Evolutionary conservation across 2,888 invertebrate genomes (phyloP).

Genomic region (Volucella inflata): DNA sequence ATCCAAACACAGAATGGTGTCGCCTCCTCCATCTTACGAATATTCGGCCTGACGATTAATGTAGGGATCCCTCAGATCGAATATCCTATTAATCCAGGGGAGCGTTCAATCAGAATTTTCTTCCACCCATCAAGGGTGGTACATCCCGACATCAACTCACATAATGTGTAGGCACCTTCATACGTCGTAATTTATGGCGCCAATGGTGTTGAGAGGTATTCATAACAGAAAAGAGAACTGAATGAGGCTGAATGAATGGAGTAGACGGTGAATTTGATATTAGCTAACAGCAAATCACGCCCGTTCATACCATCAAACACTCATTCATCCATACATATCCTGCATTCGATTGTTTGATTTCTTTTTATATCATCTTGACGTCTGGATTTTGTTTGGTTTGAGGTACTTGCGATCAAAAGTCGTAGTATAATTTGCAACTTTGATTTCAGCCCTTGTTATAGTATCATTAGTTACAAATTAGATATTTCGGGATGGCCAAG

Average conservation of each 20-base stretch:
- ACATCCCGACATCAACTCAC: background rate
- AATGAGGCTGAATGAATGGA: conserved; percentile 10
- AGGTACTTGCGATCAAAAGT: too few species aligned
- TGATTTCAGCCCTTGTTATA: too few species aligned
- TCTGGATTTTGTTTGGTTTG: too few species aligned
- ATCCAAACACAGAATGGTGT: background rate
- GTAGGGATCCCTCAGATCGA: background rate
- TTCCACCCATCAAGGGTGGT: background rate
- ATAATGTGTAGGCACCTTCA: background rate
- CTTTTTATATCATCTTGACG: too few species aligned
- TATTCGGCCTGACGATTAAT: background rate
- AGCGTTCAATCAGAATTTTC: conserved; percentile 4
- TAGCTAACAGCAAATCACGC: conserved; percentile 16
- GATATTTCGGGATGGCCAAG: background rate
- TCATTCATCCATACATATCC: background rate
- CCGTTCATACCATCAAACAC: background rate
- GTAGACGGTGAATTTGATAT: conserved; percentile 15
- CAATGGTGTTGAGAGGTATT: conserved; percentile 14
- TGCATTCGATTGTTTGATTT: background rate
- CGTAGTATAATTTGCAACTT: too few species aligned
- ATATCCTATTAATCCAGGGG: conserved; percentile 6
- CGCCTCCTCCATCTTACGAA: background rate
- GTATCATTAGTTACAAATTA: too few species aligned
- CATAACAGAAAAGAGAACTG: background rate
- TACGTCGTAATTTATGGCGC: conserved; percentile 18